Conservation (phyloP, 2,113 vertebrate genomes). For the Macrotis lagotis region DNA sequence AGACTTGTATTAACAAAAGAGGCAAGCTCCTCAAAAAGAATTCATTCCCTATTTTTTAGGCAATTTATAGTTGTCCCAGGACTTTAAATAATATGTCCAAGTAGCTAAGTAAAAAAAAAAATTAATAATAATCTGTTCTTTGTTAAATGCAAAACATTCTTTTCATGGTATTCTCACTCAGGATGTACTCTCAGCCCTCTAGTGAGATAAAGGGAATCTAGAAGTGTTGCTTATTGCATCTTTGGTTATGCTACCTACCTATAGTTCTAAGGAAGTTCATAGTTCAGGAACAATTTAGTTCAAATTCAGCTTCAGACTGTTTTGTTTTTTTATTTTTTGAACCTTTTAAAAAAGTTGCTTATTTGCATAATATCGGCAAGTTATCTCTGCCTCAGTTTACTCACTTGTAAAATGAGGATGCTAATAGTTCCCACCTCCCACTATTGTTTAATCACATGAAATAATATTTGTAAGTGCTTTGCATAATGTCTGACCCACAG, state of each 20-base stretch:
- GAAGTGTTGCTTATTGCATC: neutral
- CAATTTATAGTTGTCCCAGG: neutral
- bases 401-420: too few species aligned
- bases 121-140: neutral
- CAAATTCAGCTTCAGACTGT: neutral
- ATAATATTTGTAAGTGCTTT: too few species aligned
- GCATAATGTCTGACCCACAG: too few species aligned
- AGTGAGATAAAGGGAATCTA: neutral
- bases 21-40: neutral
- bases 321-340: too few species aligned
- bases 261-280: neutral
- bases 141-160: neutral
- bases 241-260: neutral
- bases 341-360: too few species aligned
- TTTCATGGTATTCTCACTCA: neutral
- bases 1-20: neutral
- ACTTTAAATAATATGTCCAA: neutral
- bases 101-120: too few species aligned
- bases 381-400: too few species aligned
- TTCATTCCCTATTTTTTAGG: neutral
- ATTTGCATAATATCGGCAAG: too few species aligned
- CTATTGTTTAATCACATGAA: too few species aligned
- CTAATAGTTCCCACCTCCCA: too few species aligned
- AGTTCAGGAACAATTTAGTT: neutral
- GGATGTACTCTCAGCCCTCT: neutral